Base-by-base conservation (phyloP, 2,113 vertebrate species). In the Lepidothrix coronata region DNA sequence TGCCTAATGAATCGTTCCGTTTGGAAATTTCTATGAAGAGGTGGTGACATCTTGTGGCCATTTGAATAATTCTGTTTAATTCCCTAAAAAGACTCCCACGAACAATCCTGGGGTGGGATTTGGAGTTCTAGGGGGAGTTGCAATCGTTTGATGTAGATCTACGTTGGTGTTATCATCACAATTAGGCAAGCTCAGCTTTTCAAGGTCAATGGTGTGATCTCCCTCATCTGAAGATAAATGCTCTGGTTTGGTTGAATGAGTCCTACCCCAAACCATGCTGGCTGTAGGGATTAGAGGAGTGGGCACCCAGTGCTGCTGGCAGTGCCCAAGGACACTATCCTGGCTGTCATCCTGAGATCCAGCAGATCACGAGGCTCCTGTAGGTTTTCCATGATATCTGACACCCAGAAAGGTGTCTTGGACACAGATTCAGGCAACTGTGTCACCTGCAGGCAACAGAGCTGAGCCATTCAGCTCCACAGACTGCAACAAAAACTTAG, bases 1-100 rank as follows among this genome's bases (percentile, higher is more conserved):
- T 5, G 19, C 18, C 12, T 1, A 30, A 10, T 1, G 30, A 74
- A 9, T 8, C 5, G 0, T 7, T 57, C 18, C 2, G 9, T 35
- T 67, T 59, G 9, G 33, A 81, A 74, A 71, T 27, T 41, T 67
- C 52, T 44, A 0, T 30, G 68, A 75, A n/a, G 12, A 85, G 1
- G 14, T 88, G n/a, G 72, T 86, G 93, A 96, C 95, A 95, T 75
- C 95, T 94, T 81, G 85, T 67, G 96, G 95, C 9, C 73, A 13
- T 67, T 82, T 37, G 11, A 62, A 55, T 66, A 2, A 31, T 62
- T 72, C 35, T 9, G 5, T 67, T 88, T 48, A 55, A 77, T 58
- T 72, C 23, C 22, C 54, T 20, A 10, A 59, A 79, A 62, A 1
- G 57, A 74, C 41, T 1, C 46, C 3, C 12, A 0, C 3, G 5